These are phyloP conservation scores for Tuberolachnus salignus DNA, from an alignment of 2,888 invertebrate genomes.

Conservation along the genomic window DNA sequence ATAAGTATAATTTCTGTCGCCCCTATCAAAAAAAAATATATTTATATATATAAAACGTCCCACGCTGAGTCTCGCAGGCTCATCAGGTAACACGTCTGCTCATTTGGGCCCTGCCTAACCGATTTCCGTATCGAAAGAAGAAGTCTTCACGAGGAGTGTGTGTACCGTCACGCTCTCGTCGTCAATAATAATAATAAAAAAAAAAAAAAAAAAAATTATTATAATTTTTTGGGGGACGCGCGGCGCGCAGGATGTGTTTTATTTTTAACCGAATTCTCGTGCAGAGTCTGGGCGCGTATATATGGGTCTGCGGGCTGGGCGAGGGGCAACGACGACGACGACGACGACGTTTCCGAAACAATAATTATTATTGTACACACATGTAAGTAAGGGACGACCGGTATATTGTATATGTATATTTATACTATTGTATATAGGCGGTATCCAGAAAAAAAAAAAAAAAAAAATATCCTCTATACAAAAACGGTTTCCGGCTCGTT, in stretches of 20 bases:
- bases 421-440: neutral
- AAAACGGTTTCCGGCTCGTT: constrained; percentile 9
- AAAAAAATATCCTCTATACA: neutral
- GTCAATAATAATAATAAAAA: constrained; percentile 1
- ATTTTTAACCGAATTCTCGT: constrained; percentile 28
- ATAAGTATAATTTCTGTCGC: too few species aligned
- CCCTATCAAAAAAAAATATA: too few species aligned
- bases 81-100: too few species aligned
- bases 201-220: too few species aligned
- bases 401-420: too few species aligned
- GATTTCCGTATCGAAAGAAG: neutral
- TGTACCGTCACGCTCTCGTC: neutral
- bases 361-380: neutral
- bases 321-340: too few species aligned
- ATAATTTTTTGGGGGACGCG: neutral
- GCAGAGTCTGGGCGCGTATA: too few species aligned
- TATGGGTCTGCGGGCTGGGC: too few species aligned
- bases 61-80: too few species aligned
- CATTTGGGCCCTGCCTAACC: too few species aligned
- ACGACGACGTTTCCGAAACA: neutral
- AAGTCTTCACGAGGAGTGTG: neutral
- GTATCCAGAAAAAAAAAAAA: constrained; percentile 6
- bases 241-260: neutral
- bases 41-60: too few species aligned
- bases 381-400: neutral